phyloP scores from a whole-genome alignment of 2,888 invertebrate species.

The Aromia moschata region DNA sequence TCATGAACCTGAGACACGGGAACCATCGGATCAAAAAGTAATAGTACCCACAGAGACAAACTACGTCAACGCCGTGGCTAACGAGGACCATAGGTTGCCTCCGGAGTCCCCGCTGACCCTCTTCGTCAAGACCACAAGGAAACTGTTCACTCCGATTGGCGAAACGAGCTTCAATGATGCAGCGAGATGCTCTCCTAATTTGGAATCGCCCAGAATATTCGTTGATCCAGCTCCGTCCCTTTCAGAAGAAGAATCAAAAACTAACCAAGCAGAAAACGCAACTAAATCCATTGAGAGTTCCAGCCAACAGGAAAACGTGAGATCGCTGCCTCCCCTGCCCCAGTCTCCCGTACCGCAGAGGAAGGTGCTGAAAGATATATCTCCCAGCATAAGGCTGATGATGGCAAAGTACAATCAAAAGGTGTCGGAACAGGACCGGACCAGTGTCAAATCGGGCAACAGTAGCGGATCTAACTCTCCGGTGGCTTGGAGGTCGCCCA shows the following conservation, averaged over 20 bases:
- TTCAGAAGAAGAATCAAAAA: constrained; percentile 27
- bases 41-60: constrained; percentile 52
- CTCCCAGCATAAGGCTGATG: constrained; percentile 76
- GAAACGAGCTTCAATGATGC: constrained; percentile 43
- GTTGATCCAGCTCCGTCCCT: background rate
- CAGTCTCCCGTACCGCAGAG: constrained; percentile 68
- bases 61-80: constrained; percentile 37
- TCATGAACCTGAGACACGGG: constrained; percentile 12
- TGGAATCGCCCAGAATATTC: constrained; percentile 11
- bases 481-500: constrained; percentile 70
- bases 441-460: constrained; percentile 56
- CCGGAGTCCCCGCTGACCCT: constrained; percentile 66
- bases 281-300: no score
- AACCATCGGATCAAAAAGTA: constrained; percentile 44
- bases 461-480: constrained; percentile 75
- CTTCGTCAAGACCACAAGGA: constrained; percentile 82
- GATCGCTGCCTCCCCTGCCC: constrained; percentile 65
- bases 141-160: constrained; percentile 75
- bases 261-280: constrained; percentile 10
- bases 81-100: constrained; percentile 23
- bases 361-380: constrained; percentile 71
- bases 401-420: constrained; percentile 75
- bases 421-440: constrained; percentile 67
- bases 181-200: constrained; percentile 12
- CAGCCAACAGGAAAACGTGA: constrained; percentile 11